These are phyloP conservation scores for Periplaneta americana DNA, from an alignment of 1,140 invertebrate species.

Conservation along the genomic window DNA sequence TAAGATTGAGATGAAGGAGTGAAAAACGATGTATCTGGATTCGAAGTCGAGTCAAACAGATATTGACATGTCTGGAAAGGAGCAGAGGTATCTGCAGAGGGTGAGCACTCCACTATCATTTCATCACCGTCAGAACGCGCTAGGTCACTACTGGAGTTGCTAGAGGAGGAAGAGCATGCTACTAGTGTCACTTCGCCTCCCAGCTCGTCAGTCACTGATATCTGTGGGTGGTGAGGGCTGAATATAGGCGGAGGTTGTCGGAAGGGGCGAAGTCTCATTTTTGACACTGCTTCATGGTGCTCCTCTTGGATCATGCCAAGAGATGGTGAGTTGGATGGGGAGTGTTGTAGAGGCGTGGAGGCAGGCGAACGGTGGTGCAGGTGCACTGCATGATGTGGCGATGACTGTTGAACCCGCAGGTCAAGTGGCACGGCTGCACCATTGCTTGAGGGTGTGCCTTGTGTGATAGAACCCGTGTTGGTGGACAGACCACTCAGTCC, in stretches of 20 bases:
- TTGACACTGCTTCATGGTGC: constrained; percentile 8
- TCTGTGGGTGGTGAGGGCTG: constrained; percentile 58
- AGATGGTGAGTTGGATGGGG: constrained; percentile 46
- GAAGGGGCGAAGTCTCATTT: not conserved
- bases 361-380: constrained; percentile 43
- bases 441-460: constrained; percentile 50
- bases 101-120: not conserved
- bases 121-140: not conserved
- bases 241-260: not conserved
- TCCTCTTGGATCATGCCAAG: constrained; percentile 87
- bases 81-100: not conserved
- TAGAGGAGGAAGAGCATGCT: constrained; percentile 38
- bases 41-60: not conserved
- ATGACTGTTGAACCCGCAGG: constrained; percentile 40
- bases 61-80: not conserved
- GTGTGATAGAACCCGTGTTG: constrained; percentile 63
- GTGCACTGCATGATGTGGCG: constrained; percentile 40
- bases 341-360: constrained; percentile 44
- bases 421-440: constrained; percentile 39
- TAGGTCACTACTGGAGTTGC: not conserved
- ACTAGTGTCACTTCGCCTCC: constrained; percentile 76
- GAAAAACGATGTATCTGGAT: not conserved
- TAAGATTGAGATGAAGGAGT: not conserved
- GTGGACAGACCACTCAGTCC: constrained; percentile 26
- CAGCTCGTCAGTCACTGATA: constrained; percentile 83